phyloP scores from a whole-genome alignment of 2,888 invertebrate species.

The Seira ritae region DNA sequence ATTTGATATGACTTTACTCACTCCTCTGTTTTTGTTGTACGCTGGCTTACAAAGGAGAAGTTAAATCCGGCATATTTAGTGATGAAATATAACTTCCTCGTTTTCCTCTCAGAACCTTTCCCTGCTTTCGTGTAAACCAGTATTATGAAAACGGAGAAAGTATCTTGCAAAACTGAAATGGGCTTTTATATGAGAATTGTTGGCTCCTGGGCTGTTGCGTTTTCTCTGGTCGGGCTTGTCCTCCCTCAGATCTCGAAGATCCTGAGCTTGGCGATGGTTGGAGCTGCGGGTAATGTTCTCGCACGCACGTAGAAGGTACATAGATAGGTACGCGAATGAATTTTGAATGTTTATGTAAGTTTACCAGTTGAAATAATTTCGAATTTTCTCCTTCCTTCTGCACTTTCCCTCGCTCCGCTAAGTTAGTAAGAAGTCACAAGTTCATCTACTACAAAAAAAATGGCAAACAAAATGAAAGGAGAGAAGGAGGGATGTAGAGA shows the following conservation, averaged over 20 bases:
- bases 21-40: neutral
- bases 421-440: neutral
- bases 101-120: slow-evolving; percentile 45
- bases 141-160: neutral
- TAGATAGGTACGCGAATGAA: too few relatives aligned
- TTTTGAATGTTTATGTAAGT: too few relatives aligned
- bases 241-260: too few relatives aligned
- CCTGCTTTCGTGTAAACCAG: neutral
- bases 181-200: neutral
- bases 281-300: too few relatives aligned
- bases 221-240: neutral
- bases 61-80: slow-evolving; percentile 59
- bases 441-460: neutral
- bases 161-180: neutral
- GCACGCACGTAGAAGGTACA: too few relatives aligned
- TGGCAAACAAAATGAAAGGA: too few relatives aligned
- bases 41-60: slow-evolving; percentile 28
- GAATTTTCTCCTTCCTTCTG: neutral
- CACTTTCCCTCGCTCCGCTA: neutral
- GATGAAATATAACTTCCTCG: slow-evolving; percentile 61
- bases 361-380: neutral
- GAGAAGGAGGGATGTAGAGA: neutral
- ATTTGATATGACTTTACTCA: slow-evolving; percentile 33
- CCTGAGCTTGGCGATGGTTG: neutral
- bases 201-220: neutral